Base-by-base conservation (phyloP, 2,113 vertebrate genomes). In the Theropithecus gelada region DNA sequence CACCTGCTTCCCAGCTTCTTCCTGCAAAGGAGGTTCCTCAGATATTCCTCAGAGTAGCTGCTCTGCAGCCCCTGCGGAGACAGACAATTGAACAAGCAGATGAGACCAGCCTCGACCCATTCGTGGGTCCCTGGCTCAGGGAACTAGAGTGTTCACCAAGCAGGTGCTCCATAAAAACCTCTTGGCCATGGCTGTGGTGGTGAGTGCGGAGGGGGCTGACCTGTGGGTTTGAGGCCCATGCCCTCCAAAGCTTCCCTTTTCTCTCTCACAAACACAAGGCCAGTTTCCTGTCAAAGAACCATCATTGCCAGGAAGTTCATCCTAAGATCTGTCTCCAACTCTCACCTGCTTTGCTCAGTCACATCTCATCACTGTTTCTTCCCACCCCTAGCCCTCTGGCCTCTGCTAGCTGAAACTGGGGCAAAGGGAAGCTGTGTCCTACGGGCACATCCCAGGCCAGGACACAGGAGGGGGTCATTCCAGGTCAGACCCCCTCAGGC, bases 1-100 rank as follows among this genome's bases (percentile, higher is more conserved):
- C 80, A 98, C 99, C 99, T 97, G 97, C 93, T 97, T 93, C 97
- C 97, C 35, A 57, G 22, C 79, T n/a, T 76, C 98, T 99, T 98
- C 98, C 99, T 96, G 98, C 98, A n/a, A 23, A 99, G 98, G n/a
- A 99, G 66, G 2, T 97, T 98, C 98, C 99, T 99, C 40, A 99
- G 99, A 93, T 99, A 99, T 59, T 99, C 98, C 97, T 98, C 98
- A 59, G 99, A 99, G 93, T 99, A 99, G 87, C 97, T 97, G 92
- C 95, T 97, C 92, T 97, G 98, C 0, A 98, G 97, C 93, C 99
- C 98, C 99, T 99, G 66, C 14, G 61, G 92, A 68, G 43, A 92
- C 52, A 97, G 25, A 91, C 32, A 66, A 32, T n/a, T 0, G 12
- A 11, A 43, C 0, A 1, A 70, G n/a, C 70, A 22, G 20, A 17